phyloP scores from a whole-genome alignment of 2,888 invertebrate genomes.

The Frankliniella intonsa region DNA sequence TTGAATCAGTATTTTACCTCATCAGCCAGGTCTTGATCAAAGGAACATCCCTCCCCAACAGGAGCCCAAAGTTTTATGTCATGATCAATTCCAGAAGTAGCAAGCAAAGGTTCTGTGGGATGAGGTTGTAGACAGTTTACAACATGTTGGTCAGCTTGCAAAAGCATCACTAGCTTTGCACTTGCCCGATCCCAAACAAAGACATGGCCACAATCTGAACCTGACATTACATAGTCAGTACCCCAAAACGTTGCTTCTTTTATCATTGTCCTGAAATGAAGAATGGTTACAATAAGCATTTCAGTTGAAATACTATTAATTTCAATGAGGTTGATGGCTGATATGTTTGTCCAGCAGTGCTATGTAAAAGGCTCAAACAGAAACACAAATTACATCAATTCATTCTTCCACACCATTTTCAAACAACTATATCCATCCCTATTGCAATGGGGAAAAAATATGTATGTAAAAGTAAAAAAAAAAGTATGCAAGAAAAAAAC shows the following conservation, averaged over 20 bases:
- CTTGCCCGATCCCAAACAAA: conserved; percentile 74
- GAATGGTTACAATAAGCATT: conserved; percentile 39
- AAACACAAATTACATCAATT: neutral
- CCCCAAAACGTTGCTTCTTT: conserved; percentile 86
- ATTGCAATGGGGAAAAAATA: too few species aligned
- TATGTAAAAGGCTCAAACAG: neutral
- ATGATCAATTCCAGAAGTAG: conserved; percentile 84
- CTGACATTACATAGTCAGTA: conserved; percentile 72
- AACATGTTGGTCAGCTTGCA: conserved; percentile 76
- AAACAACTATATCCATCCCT: too few species aligned
- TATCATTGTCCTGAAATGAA: conserved; percentile 64
- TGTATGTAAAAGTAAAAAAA: too few species aligned
- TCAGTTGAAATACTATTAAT: neutral
- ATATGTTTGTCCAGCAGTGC: too few species aligned
- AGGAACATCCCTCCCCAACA: conserved; percentile 55
- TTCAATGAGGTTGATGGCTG: too few species aligned
- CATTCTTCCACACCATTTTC: conserved; percentile 8
- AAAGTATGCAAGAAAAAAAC: too few species aligned
- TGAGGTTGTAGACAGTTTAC: conserved; percentile 84
- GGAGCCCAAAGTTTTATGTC: conserved; percentile 82
- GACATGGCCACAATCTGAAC: conserved; percentile 85
- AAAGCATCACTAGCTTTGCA: conserved; percentile 64
- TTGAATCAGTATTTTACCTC: conserved; percentile 51
- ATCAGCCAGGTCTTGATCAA: conserved; percentile 59
- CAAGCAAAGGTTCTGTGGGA: conserved; percentile 67